phyloP scores from a whole-genome alignment of 2,113 vertebrate genomes.

The Dasyurus viverrinus region DNA sequence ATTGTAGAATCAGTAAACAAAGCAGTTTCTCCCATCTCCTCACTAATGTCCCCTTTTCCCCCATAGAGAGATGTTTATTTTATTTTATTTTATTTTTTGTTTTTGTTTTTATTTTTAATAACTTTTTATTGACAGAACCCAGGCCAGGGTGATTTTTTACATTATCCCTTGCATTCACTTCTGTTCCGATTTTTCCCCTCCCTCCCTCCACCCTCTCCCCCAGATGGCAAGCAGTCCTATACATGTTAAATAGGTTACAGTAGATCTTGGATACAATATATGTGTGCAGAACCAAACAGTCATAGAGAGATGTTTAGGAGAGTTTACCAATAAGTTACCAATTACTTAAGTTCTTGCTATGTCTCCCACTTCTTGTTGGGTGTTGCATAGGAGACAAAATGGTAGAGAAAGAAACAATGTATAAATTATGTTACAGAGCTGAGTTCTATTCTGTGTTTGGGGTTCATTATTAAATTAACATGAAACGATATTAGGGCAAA shows the following conservation, averaged over 20 bases:
- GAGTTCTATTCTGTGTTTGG: background rate
- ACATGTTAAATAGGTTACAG: too few species aligned
- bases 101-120: too few species aligned
- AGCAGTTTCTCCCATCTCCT: background rate
- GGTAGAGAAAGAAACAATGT: background rate
- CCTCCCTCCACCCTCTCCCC: too few species aligned
- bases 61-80: too few species aligned
- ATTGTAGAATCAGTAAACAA: background rate
- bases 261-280: too few species aligned
- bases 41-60: background rate
- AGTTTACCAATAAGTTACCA: background rate
- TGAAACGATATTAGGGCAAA: background rate
- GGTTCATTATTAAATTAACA: background rate
- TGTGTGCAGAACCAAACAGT: too few species aligned
- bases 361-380: background rate
- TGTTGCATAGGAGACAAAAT: background rate
- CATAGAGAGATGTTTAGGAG: background rate
- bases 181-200: too few species aligned
- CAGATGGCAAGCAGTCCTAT: too few species aligned
- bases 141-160: too few species aligned
- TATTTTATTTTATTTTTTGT: too few species aligned
- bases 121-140: too few species aligned
- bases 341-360: background rate
- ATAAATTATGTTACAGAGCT: background rate
- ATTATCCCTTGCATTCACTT: too few species aligned